Base-by-base conservation (phyloP, 2,797 vertebrate genomes). In the Parambassis ranga region DNA sequence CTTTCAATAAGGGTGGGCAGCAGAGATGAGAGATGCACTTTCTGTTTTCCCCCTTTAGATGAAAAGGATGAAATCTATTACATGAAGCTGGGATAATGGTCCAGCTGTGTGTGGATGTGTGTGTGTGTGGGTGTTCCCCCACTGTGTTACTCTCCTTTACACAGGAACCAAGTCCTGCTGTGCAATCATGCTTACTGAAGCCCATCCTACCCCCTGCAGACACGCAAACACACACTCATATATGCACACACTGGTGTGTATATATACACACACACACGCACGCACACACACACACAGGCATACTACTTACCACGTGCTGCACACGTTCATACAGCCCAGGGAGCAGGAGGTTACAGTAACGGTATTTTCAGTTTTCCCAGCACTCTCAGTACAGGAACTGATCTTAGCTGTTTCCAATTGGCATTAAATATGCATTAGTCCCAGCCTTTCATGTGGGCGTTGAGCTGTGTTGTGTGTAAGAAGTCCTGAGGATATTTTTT, bases 371-470 rank as follows among this genome's bases (percentile, higher is more conserved):
- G 20, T 65, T 65, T 60, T 52, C 69, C 38, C 65, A 56, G 4
- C 50, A 58, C 52, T 55, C 71, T 71, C 56, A 32, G 57, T 77
- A 56, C 71, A 75, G 86, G 70, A 88, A 87, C 78, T 79, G 84
- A 89, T 91, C 81, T 68, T 64, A 89, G 83, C 80, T 39, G 37
- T 78, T 90, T 89, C 70, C 81, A 71, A 61, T 83, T 68, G 72
- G 64, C 81, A 88, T 91, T 88, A 91, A 91, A 88, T 88, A 91
- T 92, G 86, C 74, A 91, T 87, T 72, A 81, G 71, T 75, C 70
- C 30, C 63, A 76, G 76, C 85, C 88, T 91, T 91, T 91, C 84
- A 90, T 90, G 82, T 89, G 63, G 69, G 77, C 36, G 74, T 78
- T 58, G 83, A 78, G 87, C 71, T 83, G 82, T 71, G 75, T 84